These are phyloP conservation scores for Dryobotodes eremita DNA, from an alignment of 2,888 invertebrate species.

Conservation along the genomic window DNA sequence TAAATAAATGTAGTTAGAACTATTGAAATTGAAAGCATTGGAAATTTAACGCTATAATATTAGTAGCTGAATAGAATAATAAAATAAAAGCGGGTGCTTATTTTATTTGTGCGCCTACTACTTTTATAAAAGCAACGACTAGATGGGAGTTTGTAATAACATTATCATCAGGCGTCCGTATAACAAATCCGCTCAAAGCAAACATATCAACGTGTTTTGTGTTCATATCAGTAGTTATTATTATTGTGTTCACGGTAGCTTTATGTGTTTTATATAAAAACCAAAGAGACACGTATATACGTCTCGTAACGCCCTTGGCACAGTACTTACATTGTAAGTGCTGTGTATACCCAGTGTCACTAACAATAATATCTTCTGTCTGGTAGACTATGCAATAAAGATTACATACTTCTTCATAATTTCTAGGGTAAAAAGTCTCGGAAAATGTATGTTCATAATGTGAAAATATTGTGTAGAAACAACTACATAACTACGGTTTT, in stretches of 20 bases:
- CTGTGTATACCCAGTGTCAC: conserved; percentile 3
- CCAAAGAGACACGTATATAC: conserved; percentile 19
- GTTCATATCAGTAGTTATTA: conserved; percentile 39
- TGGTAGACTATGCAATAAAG: not conserved
- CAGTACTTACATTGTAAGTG: conserved; percentile 23
- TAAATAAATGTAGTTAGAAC: not conserved
- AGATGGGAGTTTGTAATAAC: conserved; percentile 25
- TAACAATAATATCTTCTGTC: conserved; percentile 17
- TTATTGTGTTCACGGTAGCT: conserved; percentile 15
- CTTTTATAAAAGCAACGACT: conserved; percentile 49
- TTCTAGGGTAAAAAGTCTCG: not conserved
- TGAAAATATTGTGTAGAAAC: not conserved
- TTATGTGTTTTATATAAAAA: conserved; percentile 30
- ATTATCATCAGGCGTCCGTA: conserved; percentile 57
- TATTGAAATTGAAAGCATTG: conserved; percentile 24
- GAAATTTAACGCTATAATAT: not conserved
- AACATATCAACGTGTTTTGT: conserved; percentile 9
- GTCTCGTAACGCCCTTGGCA: conserved; percentile 28
- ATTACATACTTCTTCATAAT: not conserved
- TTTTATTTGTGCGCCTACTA: conserved; percentile 51
- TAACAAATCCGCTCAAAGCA: conserved; percentile 8
- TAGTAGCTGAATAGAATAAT: conserved; percentile 9
- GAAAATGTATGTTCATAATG: not conserved
- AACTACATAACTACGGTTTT: not conserved
- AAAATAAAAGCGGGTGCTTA: conserved; percentile 36